Conservation (phyloP, 1,140 invertebrate genomes). For the Calycopis cecrops region DNA sequence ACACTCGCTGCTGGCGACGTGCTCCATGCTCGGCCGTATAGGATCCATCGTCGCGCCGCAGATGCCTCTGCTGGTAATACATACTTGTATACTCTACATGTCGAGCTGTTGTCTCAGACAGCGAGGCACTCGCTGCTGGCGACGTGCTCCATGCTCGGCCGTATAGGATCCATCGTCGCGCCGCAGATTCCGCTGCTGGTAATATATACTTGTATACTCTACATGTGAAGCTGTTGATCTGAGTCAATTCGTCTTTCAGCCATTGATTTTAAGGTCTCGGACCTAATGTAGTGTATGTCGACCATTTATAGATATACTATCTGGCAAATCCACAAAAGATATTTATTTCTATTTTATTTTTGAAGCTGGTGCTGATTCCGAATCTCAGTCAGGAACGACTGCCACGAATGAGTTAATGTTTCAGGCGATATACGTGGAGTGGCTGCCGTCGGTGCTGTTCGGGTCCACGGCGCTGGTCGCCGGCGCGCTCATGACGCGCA, state of each 20-base stretch:
- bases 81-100: constrained; percentile 73
- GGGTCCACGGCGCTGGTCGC: constrained; percentile 79
- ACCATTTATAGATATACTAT: neutral
- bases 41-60: constrained; percentile 83
- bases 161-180: constrained; percentile 82
- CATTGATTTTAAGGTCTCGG: too few species aligned
- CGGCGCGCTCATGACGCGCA: constrained; percentile 75
- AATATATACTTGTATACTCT: constrained; percentile 51
- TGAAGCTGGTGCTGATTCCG: too few species aligned
- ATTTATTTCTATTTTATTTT: neutral
- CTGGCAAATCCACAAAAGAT: neutral
- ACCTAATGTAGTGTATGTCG: constrained; percentile 36
- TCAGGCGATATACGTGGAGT: constrained; percentile 63
- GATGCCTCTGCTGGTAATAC: constrained; percentile 75
- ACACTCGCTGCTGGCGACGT: constrained; percentile 78
- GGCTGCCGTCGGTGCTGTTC: constrained; percentile 83
- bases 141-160: constrained; percentile 82
- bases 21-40: constrained; percentile 82
- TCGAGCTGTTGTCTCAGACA: constrained; percentile 83
- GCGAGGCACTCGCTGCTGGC: constrained; percentile 79
- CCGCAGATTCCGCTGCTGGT: constrained; percentile 79
- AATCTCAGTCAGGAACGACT: neutral
- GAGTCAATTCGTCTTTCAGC: constrained; percentile 79
- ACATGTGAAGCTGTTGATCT: constrained; percentile 85
- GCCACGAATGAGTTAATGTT: too few species aligned